These are phyloP conservation scores for Heliconius himera DNA, from an alignment of 1,140 invertebrate genomes.

Conservation along the genomic window DNA sequence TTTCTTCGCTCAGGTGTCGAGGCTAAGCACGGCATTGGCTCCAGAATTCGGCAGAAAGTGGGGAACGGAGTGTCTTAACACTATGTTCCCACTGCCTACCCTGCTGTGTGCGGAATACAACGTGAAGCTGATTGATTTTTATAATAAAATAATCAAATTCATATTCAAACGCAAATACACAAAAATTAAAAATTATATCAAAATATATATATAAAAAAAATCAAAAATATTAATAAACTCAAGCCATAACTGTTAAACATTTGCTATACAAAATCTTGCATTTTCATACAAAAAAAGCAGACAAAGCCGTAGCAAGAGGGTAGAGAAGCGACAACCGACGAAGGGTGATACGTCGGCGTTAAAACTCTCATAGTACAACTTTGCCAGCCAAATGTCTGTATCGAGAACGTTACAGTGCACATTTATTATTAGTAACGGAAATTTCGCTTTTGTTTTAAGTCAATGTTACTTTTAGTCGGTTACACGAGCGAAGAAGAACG, in stretches of 20 bases:
- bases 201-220: background rate
- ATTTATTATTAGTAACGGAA: slow-evolving; percentile 12
- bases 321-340: background rate
- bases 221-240: background rate
- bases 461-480: background rate
- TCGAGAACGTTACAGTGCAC: slow-evolving; percentile 6
- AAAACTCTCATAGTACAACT: background rate
- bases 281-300: background rate
- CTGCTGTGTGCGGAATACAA: no score
- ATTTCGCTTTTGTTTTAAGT: background rate
- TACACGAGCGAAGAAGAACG: background rate
- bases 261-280: background rate
- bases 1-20: no score
- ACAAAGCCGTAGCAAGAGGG: background rate
- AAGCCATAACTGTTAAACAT: slow-evolving; percentile 7
- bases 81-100: no score
- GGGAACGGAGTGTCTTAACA: no score
- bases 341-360: background rate
- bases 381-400: slow-evolving; percentile 5
- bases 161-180: background rate
- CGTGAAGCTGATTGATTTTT: no score
- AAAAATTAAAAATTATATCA: background rate
- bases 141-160: background rate
- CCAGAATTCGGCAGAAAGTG: no score
- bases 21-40: no score